phyloP scores from a whole-genome alignment of 2,797 vertebrate species.

The Gouania willdenowi region DNA sequence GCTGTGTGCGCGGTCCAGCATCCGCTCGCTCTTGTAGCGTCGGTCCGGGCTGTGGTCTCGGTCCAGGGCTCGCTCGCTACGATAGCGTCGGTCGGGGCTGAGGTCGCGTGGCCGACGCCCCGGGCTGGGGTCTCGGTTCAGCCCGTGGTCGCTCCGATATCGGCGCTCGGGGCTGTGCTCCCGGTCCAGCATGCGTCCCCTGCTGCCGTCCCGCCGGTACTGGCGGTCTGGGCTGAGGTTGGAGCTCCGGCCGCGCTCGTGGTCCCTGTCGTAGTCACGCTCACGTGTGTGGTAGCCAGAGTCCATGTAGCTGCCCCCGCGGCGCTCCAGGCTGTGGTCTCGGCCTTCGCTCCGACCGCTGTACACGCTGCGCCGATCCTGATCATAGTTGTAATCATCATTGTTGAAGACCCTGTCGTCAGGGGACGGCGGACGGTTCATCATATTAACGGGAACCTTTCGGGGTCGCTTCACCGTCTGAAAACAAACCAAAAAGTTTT shows the following conservation, averaged over 20 bases:
- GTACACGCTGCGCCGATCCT: constrained; percentile 82
- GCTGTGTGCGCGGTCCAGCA: constrained; percentile 62
- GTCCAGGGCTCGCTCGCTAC: constrained; percentile 66
- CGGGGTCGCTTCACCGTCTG: constrained; percentile 90
- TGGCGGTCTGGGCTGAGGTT: constrained; percentile 77
- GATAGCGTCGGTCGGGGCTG: constrained; percentile 76
- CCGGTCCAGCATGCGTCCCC: constrained; percentile 64
- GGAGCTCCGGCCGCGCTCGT: constrained; percentile 68
- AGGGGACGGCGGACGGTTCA: constrained; percentile 76
- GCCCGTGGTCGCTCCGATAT: constrained; percentile 37
- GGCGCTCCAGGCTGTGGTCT: constrained; percentile 67
- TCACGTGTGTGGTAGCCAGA: constrained; percentile 65
- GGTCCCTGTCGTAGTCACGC: constrained; percentile 50
- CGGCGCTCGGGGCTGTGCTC: constrained; percentile 63
- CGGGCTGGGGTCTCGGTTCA: constrained; percentile 48
- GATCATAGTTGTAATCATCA: constrained; percentile 79
- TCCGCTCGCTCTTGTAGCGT: constrained; percentile 56
- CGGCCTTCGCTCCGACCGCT: constrained; percentile 73
- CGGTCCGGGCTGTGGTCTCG: constrained; percentile 62
- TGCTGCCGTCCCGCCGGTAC: constrained; percentile 73
- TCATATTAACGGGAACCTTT: constrained; percentile 74
- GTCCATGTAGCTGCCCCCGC: constrained; percentile 50
- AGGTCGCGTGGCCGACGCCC: constrained; percentile 67
- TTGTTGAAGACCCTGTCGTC: constrained; percentile 82
- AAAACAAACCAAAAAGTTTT: neutral